These are phyloP conservation scores for Takifugu rubripes DNA, from an alignment of 2,797 vertebrate species.

Conservation along the genomic window DNA sequence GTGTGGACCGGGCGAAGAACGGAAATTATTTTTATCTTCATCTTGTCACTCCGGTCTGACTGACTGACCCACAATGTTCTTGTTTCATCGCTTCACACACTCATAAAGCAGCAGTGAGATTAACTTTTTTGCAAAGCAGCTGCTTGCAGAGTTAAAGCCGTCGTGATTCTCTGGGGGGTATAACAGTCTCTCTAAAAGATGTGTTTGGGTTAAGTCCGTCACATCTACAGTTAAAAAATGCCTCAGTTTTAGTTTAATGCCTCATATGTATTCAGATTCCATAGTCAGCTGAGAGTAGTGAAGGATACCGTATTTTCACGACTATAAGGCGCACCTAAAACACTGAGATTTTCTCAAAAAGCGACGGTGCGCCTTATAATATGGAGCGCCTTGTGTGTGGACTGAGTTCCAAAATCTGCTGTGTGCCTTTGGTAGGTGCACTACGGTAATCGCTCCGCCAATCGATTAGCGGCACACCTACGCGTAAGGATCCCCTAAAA, in stretches of 20 bases:
- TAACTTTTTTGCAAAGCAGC: conserved; percentile 9
- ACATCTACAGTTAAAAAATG: neutral
- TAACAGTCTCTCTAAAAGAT: neutral
- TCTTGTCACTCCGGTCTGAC: conserved; percentile 32
- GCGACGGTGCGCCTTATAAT: too few species aligned
- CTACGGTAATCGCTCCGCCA: too few species aligned
- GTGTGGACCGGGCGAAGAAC: conserved; percentile 49
- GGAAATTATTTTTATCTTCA: conserved; percentile 26
- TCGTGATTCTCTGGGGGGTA: neutral
- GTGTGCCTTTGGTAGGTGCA: too few species aligned
- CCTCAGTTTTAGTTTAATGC: neutral
- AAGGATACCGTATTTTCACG: too few species aligned
- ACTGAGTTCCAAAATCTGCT: too few species aligned
- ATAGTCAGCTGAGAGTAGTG: too few species aligned
- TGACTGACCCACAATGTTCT: conserved; percentile 37
- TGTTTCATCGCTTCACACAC: conserved; percentile 31
- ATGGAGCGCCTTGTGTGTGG: too few species aligned
- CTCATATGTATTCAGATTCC: neutral
- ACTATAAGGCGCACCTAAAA: too few species aligned
- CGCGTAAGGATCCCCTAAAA: too few species aligned
- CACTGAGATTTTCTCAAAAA: too few species aligned
- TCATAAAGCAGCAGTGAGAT: conserved; percentile 46
- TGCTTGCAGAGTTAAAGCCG: neutral
- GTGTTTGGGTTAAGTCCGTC: neutral
- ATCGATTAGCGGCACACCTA: too few species aligned